Evolutionary conservation across 2,797 vertebrate species (phyloP).

Genomic region (Sebastes jordani): DNA sequence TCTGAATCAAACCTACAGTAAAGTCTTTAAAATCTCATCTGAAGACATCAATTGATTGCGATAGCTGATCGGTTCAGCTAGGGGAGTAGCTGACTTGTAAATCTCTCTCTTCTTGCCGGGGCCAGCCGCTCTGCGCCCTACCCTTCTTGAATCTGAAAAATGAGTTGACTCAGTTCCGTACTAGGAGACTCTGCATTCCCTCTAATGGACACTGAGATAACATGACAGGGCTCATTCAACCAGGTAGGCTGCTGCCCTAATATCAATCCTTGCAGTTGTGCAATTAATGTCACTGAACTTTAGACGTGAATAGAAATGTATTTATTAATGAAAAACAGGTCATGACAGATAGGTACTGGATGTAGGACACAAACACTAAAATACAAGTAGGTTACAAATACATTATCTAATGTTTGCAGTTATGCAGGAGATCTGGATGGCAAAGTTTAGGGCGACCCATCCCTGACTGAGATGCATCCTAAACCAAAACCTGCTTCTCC

Average conservation of each 20-base stretch:
- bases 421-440: background rate
- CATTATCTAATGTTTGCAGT: background rate
- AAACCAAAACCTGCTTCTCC: conserved; percentile 6
- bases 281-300: background rate
- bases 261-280: background rate
- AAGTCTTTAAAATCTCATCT: conserved; percentile 53
- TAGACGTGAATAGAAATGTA: background rate
- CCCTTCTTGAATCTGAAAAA: conserved; percentile 65
- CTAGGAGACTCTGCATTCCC: conserved; percentile 52
- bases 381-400: background rate
- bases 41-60: conserved; percentile 60
- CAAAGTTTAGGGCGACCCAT: background rate
- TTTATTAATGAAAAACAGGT: conserved; percentile 6
- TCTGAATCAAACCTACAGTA: conserved; percentile 35
- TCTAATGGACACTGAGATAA: conserved; percentile 46
- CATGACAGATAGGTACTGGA: background rate
- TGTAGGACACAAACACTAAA: background rate
- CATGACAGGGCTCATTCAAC: background rate
- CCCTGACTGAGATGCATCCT: background rate
- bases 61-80: background rate
- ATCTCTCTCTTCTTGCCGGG: conserved; percentile 37
- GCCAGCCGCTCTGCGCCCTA: conserved; percentile 74
- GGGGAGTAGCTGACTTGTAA: too few relatives aligned
- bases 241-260: too few relatives aligned
- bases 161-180: conserved; percentile 65